Percentiles rank a stretch among this genome's conserved stretches.
Evolutionary conservation across 2,888 invertebrate genomes (phyloP).

Genomic region (Diplazon laetatorius): DNA sequence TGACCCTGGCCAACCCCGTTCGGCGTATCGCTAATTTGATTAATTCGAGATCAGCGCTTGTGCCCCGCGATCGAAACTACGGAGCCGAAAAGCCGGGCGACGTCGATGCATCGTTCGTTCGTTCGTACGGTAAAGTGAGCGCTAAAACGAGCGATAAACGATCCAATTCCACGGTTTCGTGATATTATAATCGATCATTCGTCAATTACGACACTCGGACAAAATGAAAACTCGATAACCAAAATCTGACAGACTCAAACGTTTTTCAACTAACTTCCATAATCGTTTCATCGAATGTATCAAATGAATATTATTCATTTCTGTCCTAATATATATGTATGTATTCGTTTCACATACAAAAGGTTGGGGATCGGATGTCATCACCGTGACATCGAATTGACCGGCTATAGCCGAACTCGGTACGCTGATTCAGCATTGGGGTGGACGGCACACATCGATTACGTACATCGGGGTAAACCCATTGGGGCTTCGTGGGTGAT

Average conservation of each 20-base stretch:
- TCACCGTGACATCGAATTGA: not conserved
- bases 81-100: constrained; percentile 35
- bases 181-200: constrained; percentile 35
- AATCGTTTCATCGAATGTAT: too few relatives aligned
- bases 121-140: constrained; percentile 42
- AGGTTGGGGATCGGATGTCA: not conserved
- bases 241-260: not conserved
- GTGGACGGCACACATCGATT: not conserved
- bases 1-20: constrained; percentile 48
- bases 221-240: not conserved
- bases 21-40: constrained; percentile 68
- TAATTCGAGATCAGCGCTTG: constrained; percentile 70
- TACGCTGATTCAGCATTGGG: constrained; percentile 1
- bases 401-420: not conserved
- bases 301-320: too few relatives aligned
- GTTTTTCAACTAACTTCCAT: too few relatives aligned
- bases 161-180: constrained; percentile 57
- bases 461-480: constrained; percentile 43
- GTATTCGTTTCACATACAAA: not conserved
- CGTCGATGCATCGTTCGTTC: constrained; percentile 30
- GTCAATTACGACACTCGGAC: not conserved
- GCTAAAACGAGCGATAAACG: constrained; percentile 47
- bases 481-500: constrained; percentile 50
- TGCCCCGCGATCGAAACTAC: constrained; percentile 61
- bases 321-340: too few relatives aligned